Conservation (phyloP, 1,140 invertebrate species). For the Anadara kagoshimensis region DNA sequence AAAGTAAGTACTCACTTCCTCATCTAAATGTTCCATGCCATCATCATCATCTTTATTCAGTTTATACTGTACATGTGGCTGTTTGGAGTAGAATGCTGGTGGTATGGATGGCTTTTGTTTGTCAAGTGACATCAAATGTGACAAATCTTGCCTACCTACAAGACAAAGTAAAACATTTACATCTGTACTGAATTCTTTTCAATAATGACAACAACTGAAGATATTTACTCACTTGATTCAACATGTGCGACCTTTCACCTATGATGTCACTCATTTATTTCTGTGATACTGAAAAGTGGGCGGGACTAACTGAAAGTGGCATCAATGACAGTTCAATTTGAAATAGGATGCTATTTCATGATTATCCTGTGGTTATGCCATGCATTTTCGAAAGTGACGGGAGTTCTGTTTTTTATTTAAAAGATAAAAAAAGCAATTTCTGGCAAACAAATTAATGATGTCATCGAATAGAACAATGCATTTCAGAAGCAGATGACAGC, state of each 20-base stretch:
- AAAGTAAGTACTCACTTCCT: constrained; percentile 28
- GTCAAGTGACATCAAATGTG: constrained; percentile 53
- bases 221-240: neutral
- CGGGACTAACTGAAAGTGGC: too few relatives aligned
- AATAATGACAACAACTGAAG: neutral
- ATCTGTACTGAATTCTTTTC: neutral
- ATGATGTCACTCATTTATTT: too few relatives aligned
- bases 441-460: too few relatives aligned
- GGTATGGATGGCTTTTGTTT: constrained; percentile 35
- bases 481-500: too few relatives aligned
- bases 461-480: too few relatives aligned
- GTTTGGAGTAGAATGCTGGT: constrained; percentile 31
- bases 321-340: too few relatives aligned
- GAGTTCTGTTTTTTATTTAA: too few relatives aligned
- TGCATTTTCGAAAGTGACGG: too few relatives aligned
- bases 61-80: constrained; percentile 31
- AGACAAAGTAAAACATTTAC: constrained; percentile 10
- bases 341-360: too few relatives aligned
- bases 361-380: too few relatives aligned
- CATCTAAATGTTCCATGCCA: constrained; percentile 81
- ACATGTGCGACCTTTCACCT: neutral
- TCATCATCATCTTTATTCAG: constrained; percentile 77
- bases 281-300: too few relatives aligned
- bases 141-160: constrained; percentile 72
- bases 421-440: too few relatives aligned